phyloP scores from a whole-genome alignment of 2,797 vertebrate species.

The Iguana delicatissima region DNA sequence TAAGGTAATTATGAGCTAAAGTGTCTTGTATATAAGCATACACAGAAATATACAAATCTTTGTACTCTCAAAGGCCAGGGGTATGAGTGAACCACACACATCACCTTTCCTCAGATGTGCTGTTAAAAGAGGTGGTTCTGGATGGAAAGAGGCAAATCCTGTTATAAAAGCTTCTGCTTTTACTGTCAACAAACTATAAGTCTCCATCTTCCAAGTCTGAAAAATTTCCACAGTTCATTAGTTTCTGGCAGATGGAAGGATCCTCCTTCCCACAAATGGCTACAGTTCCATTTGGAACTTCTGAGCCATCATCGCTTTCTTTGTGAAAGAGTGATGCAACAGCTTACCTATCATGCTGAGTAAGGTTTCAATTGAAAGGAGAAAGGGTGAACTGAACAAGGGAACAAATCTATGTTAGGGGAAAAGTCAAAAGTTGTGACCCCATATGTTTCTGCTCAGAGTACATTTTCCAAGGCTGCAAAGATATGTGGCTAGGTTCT shows the following conservation, averaged over 20 bases:
- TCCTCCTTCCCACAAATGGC: background rate
- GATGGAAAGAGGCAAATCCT: background rate
- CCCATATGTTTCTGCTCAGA: constrained; percentile 33
- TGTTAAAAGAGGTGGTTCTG: background rate
- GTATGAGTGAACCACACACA: background rate
- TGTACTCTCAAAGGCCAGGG: background rate
- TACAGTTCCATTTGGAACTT: background rate
- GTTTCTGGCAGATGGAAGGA: background rate
- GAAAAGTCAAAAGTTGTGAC: constrained; percentile 26
- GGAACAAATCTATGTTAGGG: constrained; percentile 11
- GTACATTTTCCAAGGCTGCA: constrained; percentile 21
- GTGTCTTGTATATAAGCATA: background rate
- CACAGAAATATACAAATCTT: background rate
- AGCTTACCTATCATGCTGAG: background rate
- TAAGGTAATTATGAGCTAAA: background rate
- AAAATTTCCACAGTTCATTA: background rate
- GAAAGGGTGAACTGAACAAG: background rate
- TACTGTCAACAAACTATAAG: background rate
- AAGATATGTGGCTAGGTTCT: constrained; percentile 23
- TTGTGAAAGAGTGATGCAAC: constrained; percentile 1
- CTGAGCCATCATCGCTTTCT: background rate
- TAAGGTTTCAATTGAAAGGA: constrained; percentile 5
- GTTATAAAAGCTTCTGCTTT: background rate
- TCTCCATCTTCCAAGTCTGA: background rate
- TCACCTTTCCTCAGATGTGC: background rate